Evolutionary conservation across 2,888 invertebrate species (phyloP), one percentile per base, ranked within the genome.

Genomic region (Biston betularia): DNA sequence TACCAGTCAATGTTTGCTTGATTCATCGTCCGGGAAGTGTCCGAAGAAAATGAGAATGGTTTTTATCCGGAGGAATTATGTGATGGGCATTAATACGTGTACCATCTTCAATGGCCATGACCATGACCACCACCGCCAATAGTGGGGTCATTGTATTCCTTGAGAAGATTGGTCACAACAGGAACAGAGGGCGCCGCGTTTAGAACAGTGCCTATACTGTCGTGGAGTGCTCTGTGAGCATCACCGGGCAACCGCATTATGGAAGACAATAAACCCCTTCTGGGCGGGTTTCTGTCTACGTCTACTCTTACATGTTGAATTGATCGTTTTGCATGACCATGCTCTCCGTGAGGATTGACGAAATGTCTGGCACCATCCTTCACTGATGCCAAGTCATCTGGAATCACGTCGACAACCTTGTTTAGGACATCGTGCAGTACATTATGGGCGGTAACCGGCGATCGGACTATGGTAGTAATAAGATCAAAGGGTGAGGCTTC

Each of bases 221-320:
- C 49, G 7, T 34, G 49, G 8, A 50, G 0, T 1, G 4, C 46
- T 46, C 46, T 46, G 15, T 15, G 46, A 8, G 15, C 15, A 15
- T 46, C 46, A 9, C 46, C 15, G 9, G 46, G 46, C 2, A 15
- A 3, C 15, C 46, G 46, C 0, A 12, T 4, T 12, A 33, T 0
- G 0, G 33, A 15, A 7, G 46, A 15, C 0, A 46, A 46, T 6
- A 46, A 9, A 14, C 10, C 46, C 9, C 15, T 14, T 15, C 87
- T 4, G 83, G n/a, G n/a, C n/a, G n/a, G n/a, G n/a, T n/a, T n/a
- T n/a, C n/a, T n/a, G n/a, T n/a, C n/a, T n/a, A n/a, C n/a, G n/a
- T n/a, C n/a, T n/a, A n/a, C n/a, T n/a, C 12, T 35, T 7, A 6
- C 33, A 24, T 49, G 33, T 33, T 24, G 49, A 7, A 24, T 24